Evolutionary conservation across 2,888 invertebrate species (phyloP).

Genomic region (Cryptophagus acutangulus): DNA sequence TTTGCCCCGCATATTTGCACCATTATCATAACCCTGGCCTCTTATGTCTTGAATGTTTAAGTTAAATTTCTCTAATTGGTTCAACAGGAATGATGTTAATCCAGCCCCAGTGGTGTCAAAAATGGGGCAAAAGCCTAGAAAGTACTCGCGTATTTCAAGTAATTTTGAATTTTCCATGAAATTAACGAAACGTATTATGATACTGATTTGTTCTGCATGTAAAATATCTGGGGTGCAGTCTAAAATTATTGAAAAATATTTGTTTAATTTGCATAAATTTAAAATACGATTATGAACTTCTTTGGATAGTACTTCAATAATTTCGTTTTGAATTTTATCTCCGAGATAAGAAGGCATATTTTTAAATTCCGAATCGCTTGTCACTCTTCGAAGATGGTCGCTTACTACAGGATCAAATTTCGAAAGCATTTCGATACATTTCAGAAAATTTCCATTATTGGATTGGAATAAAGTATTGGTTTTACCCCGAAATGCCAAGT

Average conservation of each 20-base stretch:
- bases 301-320: constrained; percentile 21
- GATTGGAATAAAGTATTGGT: constrained; percentile 15
- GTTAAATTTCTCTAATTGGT: constrained; percentile 16
- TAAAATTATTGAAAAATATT: constrained; percentile 31
- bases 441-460: constrained; percentile 25
- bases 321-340: constrained; percentile 24
- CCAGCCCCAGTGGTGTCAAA: constrained; percentile 18
- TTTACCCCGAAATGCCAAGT: constrained; percentile 19
- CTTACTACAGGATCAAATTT: constrained; percentile 23
- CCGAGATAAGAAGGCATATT: constrained; percentile 20
- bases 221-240: constrained; percentile 30
- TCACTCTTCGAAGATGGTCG: constrained; percentile 19
- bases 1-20: constrained; percentile 27
- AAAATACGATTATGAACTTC: constrained; percentile 22
- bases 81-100: constrained; percentile 19
- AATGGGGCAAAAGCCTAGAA: constrained; percentile 21
- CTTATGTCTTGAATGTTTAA: constrained; percentile 16
- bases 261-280: constrained; percentile 13
- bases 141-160: constrained; percentile 20
- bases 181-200: constrained; percentile 26
- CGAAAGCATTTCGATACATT: constrained; percentile 21
- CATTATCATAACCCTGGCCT: constrained; percentile 24
- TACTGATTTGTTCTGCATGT: constrained; percentile 28
- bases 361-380: constrained; percentile 18
- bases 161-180: constrained; percentile 18